phyloP scores from a whole-genome alignment of 2,797 vertebrate species.

The Onychomys torridus region DNA sequence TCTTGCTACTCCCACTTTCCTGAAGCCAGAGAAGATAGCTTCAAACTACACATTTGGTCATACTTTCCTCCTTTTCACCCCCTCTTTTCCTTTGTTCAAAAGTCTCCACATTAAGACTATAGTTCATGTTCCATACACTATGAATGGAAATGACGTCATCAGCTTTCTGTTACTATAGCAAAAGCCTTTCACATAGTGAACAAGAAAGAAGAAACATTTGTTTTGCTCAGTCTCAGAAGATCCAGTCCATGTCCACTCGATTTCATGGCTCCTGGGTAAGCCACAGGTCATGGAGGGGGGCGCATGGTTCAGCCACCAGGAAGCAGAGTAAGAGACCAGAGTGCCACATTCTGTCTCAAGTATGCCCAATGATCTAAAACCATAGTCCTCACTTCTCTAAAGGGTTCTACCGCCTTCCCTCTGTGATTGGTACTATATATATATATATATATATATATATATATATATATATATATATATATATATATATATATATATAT shows the following conservation, averaged over 20 bases:
- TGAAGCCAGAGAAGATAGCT: slow-evolving; percentile 11
- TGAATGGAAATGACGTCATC: not conserved
- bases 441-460: too few species aligned
- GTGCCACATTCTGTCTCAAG: not conserved
- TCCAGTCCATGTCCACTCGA: not conserved
- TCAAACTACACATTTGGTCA: not conserved
- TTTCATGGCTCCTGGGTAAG: too few species aligned
- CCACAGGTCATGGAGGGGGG: not conserved
- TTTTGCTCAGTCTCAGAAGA: not conserved
- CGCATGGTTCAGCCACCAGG: too few species aligned
- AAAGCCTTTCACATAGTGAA: not conserved
- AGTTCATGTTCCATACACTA: not conserved
- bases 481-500: not conserved
- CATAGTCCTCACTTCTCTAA: not conserved
- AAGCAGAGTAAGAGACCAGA: not conserved
- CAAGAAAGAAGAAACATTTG: not conserved
- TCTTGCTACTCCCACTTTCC: not conserved
- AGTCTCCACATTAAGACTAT: slow-evolving; percentile 1
- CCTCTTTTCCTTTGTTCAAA: not conserved
- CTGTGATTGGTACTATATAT: not conserved
- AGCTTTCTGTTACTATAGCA: not conserved
- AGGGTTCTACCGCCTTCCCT: not conserved
- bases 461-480: too few species aligned
- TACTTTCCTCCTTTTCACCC: not conserved
- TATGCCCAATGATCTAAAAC: not conserved